Base-by-base conservation (phyloP, 1,140 invertebrate species). In the Tetramorium simillimum region DNA sequence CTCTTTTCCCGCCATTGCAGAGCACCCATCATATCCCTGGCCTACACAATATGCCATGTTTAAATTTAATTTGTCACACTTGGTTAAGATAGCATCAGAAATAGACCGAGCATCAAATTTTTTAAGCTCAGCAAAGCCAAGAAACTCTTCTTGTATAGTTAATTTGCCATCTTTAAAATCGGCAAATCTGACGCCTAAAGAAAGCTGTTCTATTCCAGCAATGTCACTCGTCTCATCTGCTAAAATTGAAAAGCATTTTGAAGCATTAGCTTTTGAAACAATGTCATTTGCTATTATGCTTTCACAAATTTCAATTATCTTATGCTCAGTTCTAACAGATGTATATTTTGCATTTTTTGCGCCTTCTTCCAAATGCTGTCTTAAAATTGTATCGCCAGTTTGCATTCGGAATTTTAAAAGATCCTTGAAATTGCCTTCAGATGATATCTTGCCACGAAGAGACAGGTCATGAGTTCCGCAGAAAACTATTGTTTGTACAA, bases 291-390 rank as follows among this genome's bases (percentile, higher is more conserved):
- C 46, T 72, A 72, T 72, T 72, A 51, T 72, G 6, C 14, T 51
- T 51, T 72, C 69, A 72, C 69, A 72, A 49, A 72, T 72, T 72
- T 28, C 16, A 18, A 72, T 72, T 51, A 72, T 72, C 24, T 72
- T 24, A 51, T 72, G 69, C 24, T 51, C 43, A 18, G 3, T 72
- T 72, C 69, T 72, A 3, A 51, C 69, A 72, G 43, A 72, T 72
- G 69, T 72, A 14, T 72, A 72, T 33, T 72, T 43, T 21, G 69
- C 69, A 72, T 72, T 72, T 16, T 5, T 43, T 72, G 43, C 14
- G 16, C 16, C 24, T 33, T 24, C 9, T 72, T 72, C 46, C 0
- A 72, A 72, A 72, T 72, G 40, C 7, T 51, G 69, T 51, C 3
- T 51, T 10, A 51, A 72, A 28, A 28, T 12, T 14, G 9, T 51